Evolutionary conservation across 2,888 invertebrate genomes (phyloP), one percentile per base, ranked within the genome.

Genomic region (Chromoteleia sp.): DNA sequence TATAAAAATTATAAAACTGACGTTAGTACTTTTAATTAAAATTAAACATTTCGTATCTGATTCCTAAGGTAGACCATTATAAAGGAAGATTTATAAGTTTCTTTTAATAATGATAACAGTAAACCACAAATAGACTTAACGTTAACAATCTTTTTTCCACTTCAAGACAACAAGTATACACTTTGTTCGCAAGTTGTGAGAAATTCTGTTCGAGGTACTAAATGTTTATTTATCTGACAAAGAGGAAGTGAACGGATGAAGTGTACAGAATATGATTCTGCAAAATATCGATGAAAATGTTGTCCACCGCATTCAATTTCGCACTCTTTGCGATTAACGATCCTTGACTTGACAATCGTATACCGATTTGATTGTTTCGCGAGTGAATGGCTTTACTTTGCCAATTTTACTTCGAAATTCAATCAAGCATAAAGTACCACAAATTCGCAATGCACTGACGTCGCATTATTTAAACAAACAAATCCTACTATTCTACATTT

Each of bases 261-360:
- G 21, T 15, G 12, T 17, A 12, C 3, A 36, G 8, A 67, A 67
- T 30, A 52, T 21, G 52, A 41, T 25, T 29, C 43, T 56, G 36
- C 39, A 48, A 58, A 75, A 59, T 8, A 30, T n/a, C n/a, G 50
- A 67, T 58, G 58, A 58, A 65, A 76, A 68, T 68, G 41, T 25
- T 54, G 43, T 50, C 59, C 61, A 54, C 30, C 1, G 50, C 67
- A 68, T 76, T 59, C 68, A 76, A 61, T 76, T 76, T 76, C 76
- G 58, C 76, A 76, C 76, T 71, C 21, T 61, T 67, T 33, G 67
- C 48, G 73, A 79, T 79, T 73, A 73, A 74, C 75, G 75, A 80
- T 70, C 70, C 79, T 79, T 73, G 73, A 77, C 77, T 71, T 50
- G 45, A 59, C 67, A 67, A 45, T 79, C 36, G 63, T 43, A 45